Conservation (phyloP, 1,140 invertebrate genomes). For the Ceratina calcarata region DNA sequence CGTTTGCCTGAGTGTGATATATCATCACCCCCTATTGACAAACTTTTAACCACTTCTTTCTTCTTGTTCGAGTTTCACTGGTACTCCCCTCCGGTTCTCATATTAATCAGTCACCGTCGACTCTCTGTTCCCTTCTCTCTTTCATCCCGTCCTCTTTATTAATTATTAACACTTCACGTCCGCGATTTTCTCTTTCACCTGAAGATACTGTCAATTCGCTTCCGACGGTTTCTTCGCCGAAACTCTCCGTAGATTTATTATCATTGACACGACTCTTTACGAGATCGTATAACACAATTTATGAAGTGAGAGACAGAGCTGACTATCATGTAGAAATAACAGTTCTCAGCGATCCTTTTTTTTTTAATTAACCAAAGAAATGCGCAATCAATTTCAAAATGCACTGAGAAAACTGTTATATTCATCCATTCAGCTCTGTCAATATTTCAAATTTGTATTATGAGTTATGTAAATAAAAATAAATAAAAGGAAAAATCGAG, state of each 20-base stretch:
- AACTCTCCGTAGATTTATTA: neutral
- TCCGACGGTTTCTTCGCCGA: neutral
- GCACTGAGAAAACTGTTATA: too few relatives aligned
- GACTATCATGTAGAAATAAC: neutral
- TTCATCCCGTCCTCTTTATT: neutral
- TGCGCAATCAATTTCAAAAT: neutral
- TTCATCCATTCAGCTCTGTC: too few relatives aligned
- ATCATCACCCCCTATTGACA: constrained; percentile 46
- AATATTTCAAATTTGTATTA: too few relatives aligned
- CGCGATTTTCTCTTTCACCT: neutral
- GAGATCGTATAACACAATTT: neutral
- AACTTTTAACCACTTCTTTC: constrained; percentile 34
- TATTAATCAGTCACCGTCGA: constrained; percentile 37
- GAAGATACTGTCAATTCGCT: neutral
- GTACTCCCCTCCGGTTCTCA: constrained; percentile 24
- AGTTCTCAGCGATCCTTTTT: neutral
- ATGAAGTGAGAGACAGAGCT: constrained; percentile 14
- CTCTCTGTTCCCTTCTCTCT: constrained; percentile 6
- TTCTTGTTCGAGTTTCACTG: constrained; percentile 41
- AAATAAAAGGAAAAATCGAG: neutral
- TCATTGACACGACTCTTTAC: neutral
- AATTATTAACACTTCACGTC: neutral
- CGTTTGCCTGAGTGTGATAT: constrained; percentile 72
- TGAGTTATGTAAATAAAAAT: neutral
- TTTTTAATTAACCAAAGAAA: neutral